Evolutionary conservation across 64 coral and sea anemone genomes (phyloP).

Genomic region (Porites australiensis): DNA sequence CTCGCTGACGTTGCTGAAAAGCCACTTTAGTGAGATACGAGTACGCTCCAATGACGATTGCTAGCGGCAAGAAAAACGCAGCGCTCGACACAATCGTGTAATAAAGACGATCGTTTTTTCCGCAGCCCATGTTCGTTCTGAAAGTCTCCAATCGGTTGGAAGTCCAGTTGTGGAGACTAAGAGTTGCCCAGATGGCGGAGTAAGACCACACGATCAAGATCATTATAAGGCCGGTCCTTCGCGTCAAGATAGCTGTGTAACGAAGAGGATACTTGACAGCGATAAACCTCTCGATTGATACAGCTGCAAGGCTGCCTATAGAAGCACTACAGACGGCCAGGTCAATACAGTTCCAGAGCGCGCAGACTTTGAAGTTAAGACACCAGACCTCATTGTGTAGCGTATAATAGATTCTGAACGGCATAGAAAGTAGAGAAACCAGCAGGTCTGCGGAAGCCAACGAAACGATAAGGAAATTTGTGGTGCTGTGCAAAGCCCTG

Average conservation of each 20-base stretch:
- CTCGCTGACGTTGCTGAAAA: conserved; percentile 35
- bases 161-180: conserved; percentile 80
- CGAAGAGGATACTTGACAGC: conserved; percentile 83
- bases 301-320: conserved; percentile 78
- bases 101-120: conserved; percentile 76
- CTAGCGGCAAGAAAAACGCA: conserved; percentile 74
- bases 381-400: conserved; percentile 77
- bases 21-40: conserved; percentile 80
- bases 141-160: conserved; percentile 40
- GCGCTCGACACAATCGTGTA: conserved; percentile 73
- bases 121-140: conserved; percentile 2
- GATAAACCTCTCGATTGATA: conserved; percentile 83
- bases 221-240: conserved; percentile 58
- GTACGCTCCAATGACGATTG: conserved; percentile 69
- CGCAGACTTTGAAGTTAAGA: conserved; percentile 48
- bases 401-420: conserved; percentile 72
- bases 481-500: conserved; percentile 68
- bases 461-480: conserved; percentile 80
- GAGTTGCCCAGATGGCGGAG: conserved; percentile 52
- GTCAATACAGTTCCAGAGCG: conserved; percentile 87
- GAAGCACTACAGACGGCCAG: conserved; percentile 85
- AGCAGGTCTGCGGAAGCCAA: conserved; percentile 82
- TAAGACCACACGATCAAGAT: conserved; percentile 79
- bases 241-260: conserved; percentile 58
- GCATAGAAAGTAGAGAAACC: conserved; percentile 80